Conservation (phyloP, 2,888 invertebrate species). For the Lobophora halterata region DNA sequence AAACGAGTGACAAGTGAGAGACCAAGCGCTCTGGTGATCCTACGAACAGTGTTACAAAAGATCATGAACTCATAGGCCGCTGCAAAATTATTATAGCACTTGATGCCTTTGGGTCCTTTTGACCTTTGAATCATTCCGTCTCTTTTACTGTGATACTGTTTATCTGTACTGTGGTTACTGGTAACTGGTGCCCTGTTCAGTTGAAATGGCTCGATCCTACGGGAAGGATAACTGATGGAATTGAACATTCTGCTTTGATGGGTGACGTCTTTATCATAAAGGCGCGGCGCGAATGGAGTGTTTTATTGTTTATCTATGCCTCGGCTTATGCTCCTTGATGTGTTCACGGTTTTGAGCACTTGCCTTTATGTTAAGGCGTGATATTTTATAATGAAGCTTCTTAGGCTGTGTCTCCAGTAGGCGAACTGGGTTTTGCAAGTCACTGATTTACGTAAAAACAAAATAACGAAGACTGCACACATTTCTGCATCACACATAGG, state of each 20-base stretch:
- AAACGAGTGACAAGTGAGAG: no score
- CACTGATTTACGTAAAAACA: no score
- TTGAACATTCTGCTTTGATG: slow-evolving; percentile 37
- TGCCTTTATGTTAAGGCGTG: no score
- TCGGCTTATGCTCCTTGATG: slow-evolving; percentile 27
- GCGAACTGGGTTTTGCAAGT: no score
- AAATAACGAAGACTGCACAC: slow-evolving; percentile 25
- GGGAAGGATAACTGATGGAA: slow-evolving; percentile 36
- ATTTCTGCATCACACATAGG: slow-evolving; percentile 32
- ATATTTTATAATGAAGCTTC: no score
- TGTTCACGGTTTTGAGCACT: slow-evolving; percentile 11
- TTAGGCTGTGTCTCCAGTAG: no score
- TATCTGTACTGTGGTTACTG: slow-evolving; percentile 6
- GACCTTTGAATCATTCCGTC: no score
- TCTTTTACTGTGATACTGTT: neutral
- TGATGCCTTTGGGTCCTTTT: no score
- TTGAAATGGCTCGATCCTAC: slow-evolving; percentile 29
- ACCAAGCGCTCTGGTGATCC: no score
- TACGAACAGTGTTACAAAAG: no score
- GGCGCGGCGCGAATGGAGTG: slow-evolving; percentile 30
- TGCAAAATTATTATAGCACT: no score
- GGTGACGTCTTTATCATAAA: slow-evolving; percentile 38
- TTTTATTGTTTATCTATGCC: slow-evolving; percentile 35
- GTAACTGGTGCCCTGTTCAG: slow-evolving; percentile 7
- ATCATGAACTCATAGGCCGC: no score